A percentile compares a stretch with the other conserved stretches of the same genome.
These are phyloP conservation scores for Hyalella azteca DNA, from an alignment of 2,888 invertebrate genomes.

Conservation along the genomic window DNA sequence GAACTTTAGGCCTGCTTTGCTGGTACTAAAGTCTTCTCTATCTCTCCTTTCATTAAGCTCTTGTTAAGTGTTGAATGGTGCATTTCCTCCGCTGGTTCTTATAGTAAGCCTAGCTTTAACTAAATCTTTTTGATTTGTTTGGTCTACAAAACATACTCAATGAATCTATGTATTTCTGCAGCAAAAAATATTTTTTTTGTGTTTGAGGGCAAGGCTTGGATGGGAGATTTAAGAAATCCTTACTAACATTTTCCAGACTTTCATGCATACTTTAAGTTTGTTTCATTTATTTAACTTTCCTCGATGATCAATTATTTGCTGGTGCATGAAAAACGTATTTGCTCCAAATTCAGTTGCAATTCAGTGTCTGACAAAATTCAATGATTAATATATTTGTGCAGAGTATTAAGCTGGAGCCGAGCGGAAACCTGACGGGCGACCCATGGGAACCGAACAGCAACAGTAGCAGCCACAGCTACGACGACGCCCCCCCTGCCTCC, in stretches of 20 bases:
- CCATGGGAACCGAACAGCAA: constrained; percentile 27
- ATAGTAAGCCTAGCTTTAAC: too few relatives aligned
- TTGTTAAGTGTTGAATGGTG: too few relatives aligned
- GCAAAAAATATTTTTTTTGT: not conserved
- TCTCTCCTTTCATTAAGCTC: not conserved
- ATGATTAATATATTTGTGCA: too few relatives aligned
- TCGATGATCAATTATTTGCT: too few relatives aligned
- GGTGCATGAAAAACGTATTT: not conserved
- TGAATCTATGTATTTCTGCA: not conserved
- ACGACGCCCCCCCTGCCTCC: constrained; percentile 24
- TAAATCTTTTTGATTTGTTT: too few relatives aligned
- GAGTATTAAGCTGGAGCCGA: constrained; percentile 36
- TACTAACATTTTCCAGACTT: too few relatives aligned
- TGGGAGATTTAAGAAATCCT: not conserved
- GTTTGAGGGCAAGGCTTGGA: not conserved
- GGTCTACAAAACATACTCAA: not conserved
- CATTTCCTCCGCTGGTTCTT: too few relatives aligned
- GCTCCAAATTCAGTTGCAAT: not conserved
- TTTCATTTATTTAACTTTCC: too few relatives aligned
- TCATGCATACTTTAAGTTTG: too few relatives aligned
- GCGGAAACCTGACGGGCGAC: not conserved
- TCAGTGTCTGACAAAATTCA: not conserved
- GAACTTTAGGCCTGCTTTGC: not conserved
- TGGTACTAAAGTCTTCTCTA: not conserved
- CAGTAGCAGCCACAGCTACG: constrained; percentile 32